Conservation (phyloP, 2,888 invertebrate genomes). For the Diarsia mendica region DNA sequence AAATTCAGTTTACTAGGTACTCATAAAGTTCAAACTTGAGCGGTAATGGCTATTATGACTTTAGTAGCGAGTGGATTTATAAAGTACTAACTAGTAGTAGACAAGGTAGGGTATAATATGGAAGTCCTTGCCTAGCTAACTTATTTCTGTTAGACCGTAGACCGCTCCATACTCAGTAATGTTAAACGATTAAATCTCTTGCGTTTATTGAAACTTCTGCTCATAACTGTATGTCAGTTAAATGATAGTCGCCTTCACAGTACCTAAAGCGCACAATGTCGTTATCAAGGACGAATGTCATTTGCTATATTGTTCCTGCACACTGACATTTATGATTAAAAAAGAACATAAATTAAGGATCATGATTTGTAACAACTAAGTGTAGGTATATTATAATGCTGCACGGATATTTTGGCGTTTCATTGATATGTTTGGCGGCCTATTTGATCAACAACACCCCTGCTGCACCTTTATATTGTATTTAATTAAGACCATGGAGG, state of each 20-base stretch:
- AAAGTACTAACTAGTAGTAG: not conserved
- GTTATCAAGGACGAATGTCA: constrained; percentile 19
- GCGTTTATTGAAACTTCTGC: constrained; percentile 27
- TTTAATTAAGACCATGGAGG: not conserved
- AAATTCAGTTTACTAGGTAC: constrained; percentile 25
- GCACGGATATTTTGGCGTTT: not conserved
- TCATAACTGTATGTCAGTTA: constrained; percentile 1
- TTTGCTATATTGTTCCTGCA: constrained; percentile 35
- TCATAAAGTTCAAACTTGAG: constrained; percentile 33
- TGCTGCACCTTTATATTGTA: not conserved
- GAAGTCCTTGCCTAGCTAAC: not conserved
- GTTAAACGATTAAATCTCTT: not conserved
- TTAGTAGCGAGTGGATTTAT: not conserved
- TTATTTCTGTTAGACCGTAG: not conserved
- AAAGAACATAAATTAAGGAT: not conserved
- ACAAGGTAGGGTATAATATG: not conserved
- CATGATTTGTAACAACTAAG: not conserved
- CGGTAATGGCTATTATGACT: constrained; percentile 23
- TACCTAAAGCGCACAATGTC: not conserved
- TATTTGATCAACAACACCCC: not conserved
- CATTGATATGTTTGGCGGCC: not conserved
- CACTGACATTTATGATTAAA: constrained; percentile 19
- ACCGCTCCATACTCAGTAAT: not conserved
- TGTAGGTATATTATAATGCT: not conserved
- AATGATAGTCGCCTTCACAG: not conserved